Percentiles rank a stretch among this genome's conserved stretches.
Conservation (phyloP, 1,140 invertebrate species). For the Dinothrombium tinctorium region DNA sequence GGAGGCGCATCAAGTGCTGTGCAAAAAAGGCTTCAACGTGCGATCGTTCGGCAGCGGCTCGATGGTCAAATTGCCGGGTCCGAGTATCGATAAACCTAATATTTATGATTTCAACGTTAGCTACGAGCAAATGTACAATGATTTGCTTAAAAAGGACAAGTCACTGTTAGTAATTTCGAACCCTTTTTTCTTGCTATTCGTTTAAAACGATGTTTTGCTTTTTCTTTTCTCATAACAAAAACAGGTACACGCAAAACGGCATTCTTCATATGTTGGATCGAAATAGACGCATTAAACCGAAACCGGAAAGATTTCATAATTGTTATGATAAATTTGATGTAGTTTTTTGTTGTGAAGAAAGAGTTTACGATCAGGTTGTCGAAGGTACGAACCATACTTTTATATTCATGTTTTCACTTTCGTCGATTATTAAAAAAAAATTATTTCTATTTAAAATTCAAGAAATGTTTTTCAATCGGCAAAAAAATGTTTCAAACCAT, state of each 20-base stretch:
- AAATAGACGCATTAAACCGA: constrained; percentile 79
- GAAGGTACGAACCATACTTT: constrained; percentile 25
- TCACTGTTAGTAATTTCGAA: constrained; percentile 20
- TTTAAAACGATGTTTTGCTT: constrained; percentile 19
- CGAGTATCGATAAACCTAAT: constrained; percentile 81
- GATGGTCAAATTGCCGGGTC: constrained; percentile 79
- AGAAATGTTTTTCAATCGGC: constrained; percentile 5
- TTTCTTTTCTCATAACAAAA: constrained; percentile 9
- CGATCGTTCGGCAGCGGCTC: constrained; percentile 93
- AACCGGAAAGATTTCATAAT: constrained; percentile 81
- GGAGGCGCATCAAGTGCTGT: constrained; percentile 91
- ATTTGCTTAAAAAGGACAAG: constrained; percentile 41
- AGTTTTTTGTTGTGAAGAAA: constrained; percentile 88
- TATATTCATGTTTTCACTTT: neutral
- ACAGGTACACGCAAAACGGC: constrained; percentile 82
- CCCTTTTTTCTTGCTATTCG: neutral
- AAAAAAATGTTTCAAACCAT: neutral
- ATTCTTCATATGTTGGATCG: constrained; percentile 94
- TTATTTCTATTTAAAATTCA: constrained; percentile 2
- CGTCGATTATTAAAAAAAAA: constrained; percentile 6
- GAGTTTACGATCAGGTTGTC: constrained; percentile 84
- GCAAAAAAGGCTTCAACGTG: constrained; percentile 89
- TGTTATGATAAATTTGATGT: constrained; percentile 81
- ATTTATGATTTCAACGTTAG: constrained; percentile 90
- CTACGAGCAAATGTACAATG: constrained; percentile 93